Conservation (phyloP, 2,113 vertebrate species). For the Prietella phreatophila region DNA sequence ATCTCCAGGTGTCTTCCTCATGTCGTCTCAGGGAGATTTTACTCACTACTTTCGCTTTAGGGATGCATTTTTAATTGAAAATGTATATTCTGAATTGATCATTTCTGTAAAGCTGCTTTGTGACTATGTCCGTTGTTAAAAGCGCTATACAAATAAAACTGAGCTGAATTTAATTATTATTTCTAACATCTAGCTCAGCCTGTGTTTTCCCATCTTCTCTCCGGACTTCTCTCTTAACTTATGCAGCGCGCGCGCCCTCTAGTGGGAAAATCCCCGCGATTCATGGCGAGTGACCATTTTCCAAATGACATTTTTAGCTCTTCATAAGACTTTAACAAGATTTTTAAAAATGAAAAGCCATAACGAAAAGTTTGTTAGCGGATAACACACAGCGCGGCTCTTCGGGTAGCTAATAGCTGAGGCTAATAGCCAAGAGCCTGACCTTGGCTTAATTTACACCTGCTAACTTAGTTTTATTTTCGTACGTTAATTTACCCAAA, state of each 20-base stretch:
- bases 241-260: slow-evolving; percentile 32
- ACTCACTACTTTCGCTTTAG: too few relatives aligned
- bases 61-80: too few relatives aligned
- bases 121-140: too few relatives aligned
- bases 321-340: not conserved
- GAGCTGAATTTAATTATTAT: not conserved
- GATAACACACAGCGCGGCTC: not conserved
- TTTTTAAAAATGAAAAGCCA: not conserved
- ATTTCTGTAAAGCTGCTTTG: too few relatives aligned
- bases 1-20: too few relatives aligned
- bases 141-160: too few relatives aligned
- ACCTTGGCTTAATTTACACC: not conserved
- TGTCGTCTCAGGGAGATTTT: too few relatives aligned
- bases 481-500: not conserved
- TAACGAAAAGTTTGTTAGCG: not conserved
- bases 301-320: not conserved
- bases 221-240: not conserved
- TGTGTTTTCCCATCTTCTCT: not conserved
- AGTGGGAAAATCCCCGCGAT: not conserved
- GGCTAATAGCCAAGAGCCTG: not conserved
- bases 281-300: not conserved
- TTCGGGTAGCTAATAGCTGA: not conserved
- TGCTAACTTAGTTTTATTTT: not conserved
- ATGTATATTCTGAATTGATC: too few relatives aligned
- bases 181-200: not conserved